Conservation (phyloP, 1,140 invertebrate species). For the Drosophila tristis region DNA sequence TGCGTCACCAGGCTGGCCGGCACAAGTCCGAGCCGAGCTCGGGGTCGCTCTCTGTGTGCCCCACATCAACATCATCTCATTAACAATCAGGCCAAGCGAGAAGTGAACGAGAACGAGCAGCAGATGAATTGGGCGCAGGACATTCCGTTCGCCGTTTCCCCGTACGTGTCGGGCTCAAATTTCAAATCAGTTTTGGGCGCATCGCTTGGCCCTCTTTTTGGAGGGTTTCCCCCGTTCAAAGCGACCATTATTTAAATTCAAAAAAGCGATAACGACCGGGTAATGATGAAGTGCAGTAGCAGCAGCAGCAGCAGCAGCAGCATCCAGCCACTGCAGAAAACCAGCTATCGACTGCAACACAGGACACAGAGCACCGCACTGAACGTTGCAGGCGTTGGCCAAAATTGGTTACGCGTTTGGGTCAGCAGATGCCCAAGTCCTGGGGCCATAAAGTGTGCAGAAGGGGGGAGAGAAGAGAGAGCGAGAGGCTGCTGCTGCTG, state of each 20-base stretch:
- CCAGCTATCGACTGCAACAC: constrained; percentile 4
- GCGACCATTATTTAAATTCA: constrained; percentile 72
- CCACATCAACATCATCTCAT: constrained; percentile 54
- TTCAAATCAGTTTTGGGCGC: constrained; percentile 59
- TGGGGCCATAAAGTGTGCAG: constrained; percentile 17
- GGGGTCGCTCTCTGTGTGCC: constrained; percentile 28
- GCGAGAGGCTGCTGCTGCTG: neutral
- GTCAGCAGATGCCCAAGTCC: constrained; percentile 69
- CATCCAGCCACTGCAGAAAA: constrained; percentile 27
- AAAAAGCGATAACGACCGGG: constrained; percentile 78
- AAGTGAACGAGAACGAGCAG: neutral
- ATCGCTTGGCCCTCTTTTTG: neutral
- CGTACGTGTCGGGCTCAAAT: constrained; percentile 57
- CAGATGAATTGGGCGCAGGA: constrained; percentile 21
- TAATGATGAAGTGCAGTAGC: constrained; percentile 71
- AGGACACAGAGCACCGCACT: constrained; percentile 14
- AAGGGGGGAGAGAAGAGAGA: constrained; percentile 7
- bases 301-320: constrained; percentile 10
- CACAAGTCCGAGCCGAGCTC: constrained; percentile 11
- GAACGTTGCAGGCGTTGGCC: constrained; percentile 55
- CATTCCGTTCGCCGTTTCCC: constrained; percentile 22
- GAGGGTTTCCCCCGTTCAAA: neutral
- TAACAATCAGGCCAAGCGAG: constrained; percentile 61
- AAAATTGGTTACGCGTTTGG: constrained; percentile 79
- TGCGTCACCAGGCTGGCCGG: neutral